phyloP scores from a whole-genome alignment of 1,140 invertebrate species.

The silkworm (Bombyx mori) region ASM3026992v2 NC_085128.1:7382001-7382500 shows the following conservation, averaged over 20 bases:
- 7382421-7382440: too few species aligned
- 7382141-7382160: constrained; percentile 21
- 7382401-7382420: too few species aligned
- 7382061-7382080: constrained; percentile 27
- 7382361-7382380: too few species aligned
- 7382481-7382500: too few species aligned
- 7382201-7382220: background rate
- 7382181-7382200: background rate
- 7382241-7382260: background rate
- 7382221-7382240: background rate
- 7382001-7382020: constrained; percentile 65
- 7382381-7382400: too few species aligned
- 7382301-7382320: too few species aligned
- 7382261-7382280: background rate
- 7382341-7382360: too few species aligned
- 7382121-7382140: constrained; percentile 33
- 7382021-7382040: constrained; percentile 64
- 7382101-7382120: constrained; percentile 30
- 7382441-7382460: too few species aligned
- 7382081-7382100: constrained; percentile 34
- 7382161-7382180: constrained; percentile 9
- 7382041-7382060: constrained; percentile 44
- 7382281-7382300: too few species aligned
- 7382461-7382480: too few species aligned
- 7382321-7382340: too few species aligned